Evolutionary conservation across 2,888 invertebrate genomes (phyloP), one percentile per base, ranked within the genome.

Genomic region (Boloria euphrosyne): DNA sequence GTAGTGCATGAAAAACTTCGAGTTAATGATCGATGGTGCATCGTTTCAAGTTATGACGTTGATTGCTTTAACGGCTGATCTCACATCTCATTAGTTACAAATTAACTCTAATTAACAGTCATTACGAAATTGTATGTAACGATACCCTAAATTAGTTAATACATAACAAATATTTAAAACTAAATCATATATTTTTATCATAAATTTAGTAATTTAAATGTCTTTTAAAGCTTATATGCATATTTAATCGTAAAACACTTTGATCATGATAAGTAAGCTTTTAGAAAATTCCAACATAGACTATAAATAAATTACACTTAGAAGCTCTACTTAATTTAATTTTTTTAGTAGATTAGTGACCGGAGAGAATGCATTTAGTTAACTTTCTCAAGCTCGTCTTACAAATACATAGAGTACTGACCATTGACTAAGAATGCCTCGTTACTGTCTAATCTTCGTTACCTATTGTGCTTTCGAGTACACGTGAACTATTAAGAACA

Each of bases 401-500:
- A 46, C 13, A 47, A 22, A 17, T 47, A 22, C 46, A 47, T 58
- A 44, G 31, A 38, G 10, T 18, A 18, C 13, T 59, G 64, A 62
- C 64, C 60, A 18, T 50, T 58, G 31, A 53, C 62, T 60, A 55
- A 65, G 67, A 67, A 67, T 65, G 60, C 65, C 63, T 47, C 50
- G 50, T 47, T 57, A 59, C 51, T 52, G 64, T 44, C 57, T 58
- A 22, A 50, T 64, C 63, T 46, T 13, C 57, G 27, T 46, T 31
- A 31, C 7, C 64, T 64, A 67, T 71, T 70, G 68, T 68, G 49
- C 55, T 57, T 57, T 67, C 61, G 52, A 47, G 57, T 57, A 59
- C 65, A 66, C 59, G 65, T 61, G 66, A 68, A 46, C 62, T 60
- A 65, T 65, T 65, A 49, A n/a, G 57, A 62, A 70, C 68, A 71